Evolutionary conservation across 2,888 invertebrate species (phyloP).

Genomic region (Biston betularia): DNA sequence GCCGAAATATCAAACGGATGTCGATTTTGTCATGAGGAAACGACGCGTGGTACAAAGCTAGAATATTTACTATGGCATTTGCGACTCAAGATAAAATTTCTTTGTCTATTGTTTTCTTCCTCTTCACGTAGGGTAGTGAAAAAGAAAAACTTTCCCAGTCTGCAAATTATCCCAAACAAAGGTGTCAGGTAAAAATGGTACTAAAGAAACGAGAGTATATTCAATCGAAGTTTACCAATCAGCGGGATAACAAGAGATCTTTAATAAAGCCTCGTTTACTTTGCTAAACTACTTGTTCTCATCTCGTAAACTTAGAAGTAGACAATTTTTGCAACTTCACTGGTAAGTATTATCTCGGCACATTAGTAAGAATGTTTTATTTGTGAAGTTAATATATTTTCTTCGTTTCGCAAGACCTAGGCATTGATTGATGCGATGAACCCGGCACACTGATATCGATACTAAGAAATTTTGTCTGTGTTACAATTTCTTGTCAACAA

Average conservation of each 20-base stretch:
- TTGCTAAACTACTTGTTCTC: conserved; percentile 36
- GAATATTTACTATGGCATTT: conserved; percentile 14
- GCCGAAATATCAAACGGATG: conserved; percentile 1
- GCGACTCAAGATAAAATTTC: conserved; percentile 2
- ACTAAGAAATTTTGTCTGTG: too few relatives aligned
- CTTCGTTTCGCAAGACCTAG: too few relatives aligned
- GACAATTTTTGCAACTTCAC: conserved; percentile 1
- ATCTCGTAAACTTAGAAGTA: conserved; percentile 2
- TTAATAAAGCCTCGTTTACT: conserved; percentile 47
- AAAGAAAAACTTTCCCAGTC: background rate
- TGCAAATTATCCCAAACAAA: conserved; percentile 25
- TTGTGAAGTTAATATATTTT: background rate
- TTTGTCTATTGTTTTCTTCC: conserved; percentile 4
- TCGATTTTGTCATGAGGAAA: background rate
- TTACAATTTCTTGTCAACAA: too few relatives aligned
- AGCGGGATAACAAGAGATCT: conserved; percentile 51
- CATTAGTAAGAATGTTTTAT: background rate
- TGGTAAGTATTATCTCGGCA: too few relatives aligned
- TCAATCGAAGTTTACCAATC: conserved; percentile 63
- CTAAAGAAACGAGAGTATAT: conserved; percentile 45
- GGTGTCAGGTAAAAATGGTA: conserved; percentile 45
- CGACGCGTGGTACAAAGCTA: background rate
- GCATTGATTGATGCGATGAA: too few relatives aligned
- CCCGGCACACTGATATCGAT: too few relatives aligned
- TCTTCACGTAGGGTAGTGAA: background rate